phyloP scores from a whole-genome alignment of 2,113 vertebrate genomes.

The Triplophysa dalaica region DNA sequence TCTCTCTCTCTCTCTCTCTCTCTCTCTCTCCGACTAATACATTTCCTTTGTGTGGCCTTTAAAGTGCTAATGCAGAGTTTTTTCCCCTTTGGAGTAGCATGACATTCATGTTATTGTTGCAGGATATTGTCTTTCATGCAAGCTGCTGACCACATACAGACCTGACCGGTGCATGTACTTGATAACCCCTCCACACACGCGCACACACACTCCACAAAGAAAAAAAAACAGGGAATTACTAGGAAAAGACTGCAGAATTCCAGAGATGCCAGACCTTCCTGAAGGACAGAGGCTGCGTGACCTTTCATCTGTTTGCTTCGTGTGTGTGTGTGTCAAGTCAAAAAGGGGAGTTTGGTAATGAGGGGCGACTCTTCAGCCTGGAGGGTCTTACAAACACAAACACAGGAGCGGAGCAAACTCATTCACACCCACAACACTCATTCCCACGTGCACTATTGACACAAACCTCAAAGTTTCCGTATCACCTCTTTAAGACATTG shows the following conservation, averaged over 20 bases:
- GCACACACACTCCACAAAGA: conserved; percentile 30
- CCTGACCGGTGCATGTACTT: conserved; percentile 2
- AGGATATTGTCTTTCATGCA: conserved; percentile 26
- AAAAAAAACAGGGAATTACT: conserved; percentile 26
- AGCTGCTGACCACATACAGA: conserved; percentile 33
- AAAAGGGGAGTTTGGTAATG: conserved; percentile 9
- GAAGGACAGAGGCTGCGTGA: conserved; percentile 31
- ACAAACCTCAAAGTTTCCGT: background rate
- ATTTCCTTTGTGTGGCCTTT: background rate
- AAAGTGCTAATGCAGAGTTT: background rate
- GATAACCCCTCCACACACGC: conserved; percentile 44
- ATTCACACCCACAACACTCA: conserved; percentile 8
- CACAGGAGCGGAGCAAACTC: conserved; percentile 1
- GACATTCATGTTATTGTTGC: background rate
- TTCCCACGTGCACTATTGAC: background rate
- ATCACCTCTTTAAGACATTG: background rate
- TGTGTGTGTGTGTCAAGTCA: background rate
- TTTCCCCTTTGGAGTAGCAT: background rate
- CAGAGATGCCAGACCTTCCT: conserved; percentile 39
- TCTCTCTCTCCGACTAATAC: background rate
- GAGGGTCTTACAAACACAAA: conserved; percentile 9
- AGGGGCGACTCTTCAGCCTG: background rate
- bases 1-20: no score
- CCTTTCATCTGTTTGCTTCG: conserved; percentile 29
- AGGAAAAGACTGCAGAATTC: conserved; percentile 53